Conservation (phyloP, 92 coral and sea anemone species). For the Zoanthus sansibaricus region DNA sequence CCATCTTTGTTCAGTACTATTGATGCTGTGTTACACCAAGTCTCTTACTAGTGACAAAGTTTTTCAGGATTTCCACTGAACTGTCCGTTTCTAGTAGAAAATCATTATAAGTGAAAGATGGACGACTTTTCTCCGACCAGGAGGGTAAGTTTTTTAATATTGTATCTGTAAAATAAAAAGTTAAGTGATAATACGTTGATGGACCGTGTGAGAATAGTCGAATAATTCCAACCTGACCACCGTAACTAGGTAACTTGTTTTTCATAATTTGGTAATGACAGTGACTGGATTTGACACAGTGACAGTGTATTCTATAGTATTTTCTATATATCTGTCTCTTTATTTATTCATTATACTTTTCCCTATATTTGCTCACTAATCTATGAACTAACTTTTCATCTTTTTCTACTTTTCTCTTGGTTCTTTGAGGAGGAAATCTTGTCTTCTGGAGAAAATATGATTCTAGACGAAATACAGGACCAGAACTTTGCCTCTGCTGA, state of each 20-base stretch:
- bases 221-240: neutral
- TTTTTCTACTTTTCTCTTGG: conserved; percentile 6
- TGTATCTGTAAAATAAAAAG: neutral
- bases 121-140: conserved; percentile 38
- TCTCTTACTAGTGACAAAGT: neutral
- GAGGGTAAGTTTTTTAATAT: conserved; percentile 19
- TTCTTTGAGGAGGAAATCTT: conserved; percentile 5
- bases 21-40: neutral
- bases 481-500: neutral
- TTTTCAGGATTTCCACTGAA: neutral
- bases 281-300: neutral
- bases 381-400: neutral
- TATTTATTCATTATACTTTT: too few species aligned
- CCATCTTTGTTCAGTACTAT: neutral
- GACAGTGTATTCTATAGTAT: too few species aligned
- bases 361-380: too few species aligned
- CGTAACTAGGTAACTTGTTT: conserved; percentile 9
- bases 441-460: conserved; percentile 3
- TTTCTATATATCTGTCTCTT: too few species aligned
- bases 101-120: neutral
- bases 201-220: neutral
- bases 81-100: neutral
- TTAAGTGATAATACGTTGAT: neutral
- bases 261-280: too few species aligned
- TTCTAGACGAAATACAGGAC: conserved; percentile 1